Percentiles rank a stretch among this genome's conserved stretches.
Conservation (phyloP, 2,888 invertebrate species). For the Tiphia femorata region DNA sequence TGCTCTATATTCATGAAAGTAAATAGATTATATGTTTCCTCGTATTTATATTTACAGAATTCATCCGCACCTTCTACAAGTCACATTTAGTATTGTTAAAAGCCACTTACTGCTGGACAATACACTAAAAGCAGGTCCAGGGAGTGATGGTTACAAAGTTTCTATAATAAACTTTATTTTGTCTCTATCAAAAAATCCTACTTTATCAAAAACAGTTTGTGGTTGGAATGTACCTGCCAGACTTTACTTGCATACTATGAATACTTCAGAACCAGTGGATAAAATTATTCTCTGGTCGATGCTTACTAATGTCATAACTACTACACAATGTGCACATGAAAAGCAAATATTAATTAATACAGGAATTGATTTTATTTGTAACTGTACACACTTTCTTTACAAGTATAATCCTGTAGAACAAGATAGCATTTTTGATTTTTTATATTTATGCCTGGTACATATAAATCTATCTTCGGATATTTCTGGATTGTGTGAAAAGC, state of each 20-base stretch:
- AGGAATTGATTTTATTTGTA: constrained; percentile 13
- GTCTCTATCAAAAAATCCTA: constrained; percentile 10
- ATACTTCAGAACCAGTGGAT: constrained; percentile 33
- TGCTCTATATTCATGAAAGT: no score
- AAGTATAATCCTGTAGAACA: constrained; percentile 48
- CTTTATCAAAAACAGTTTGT: not conserved
- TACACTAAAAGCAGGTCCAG: constrained; percentile 51
- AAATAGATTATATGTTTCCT: no score
- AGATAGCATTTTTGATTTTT: constrained; percentile 52
- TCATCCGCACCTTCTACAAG: not conserved
- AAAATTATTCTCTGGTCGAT: constrained; percentile 50
- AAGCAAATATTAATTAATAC: constrained; percentile 22
- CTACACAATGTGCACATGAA: not conserved
- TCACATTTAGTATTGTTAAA: constrained; percentile 18
- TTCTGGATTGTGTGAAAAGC: constrained; percentile 5
- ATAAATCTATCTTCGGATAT: not conserved
- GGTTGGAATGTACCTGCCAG: not conserved
- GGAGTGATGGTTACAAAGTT: constrained; percentile 56
- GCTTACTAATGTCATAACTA: constrained; percentile 23
- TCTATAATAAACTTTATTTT: constrained; percentile 44
- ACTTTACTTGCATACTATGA: constrained; percentile 28
- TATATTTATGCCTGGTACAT: constrained; percentile 32
- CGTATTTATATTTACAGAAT: no score
- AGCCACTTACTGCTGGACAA: constrained; percentile 41
- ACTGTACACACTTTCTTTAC: constrained; percentile 11